phyloP scores from a whole-genome alignment of 2,888 invertebrate species.

The Drepanosiphum platanoidis region DNA sequence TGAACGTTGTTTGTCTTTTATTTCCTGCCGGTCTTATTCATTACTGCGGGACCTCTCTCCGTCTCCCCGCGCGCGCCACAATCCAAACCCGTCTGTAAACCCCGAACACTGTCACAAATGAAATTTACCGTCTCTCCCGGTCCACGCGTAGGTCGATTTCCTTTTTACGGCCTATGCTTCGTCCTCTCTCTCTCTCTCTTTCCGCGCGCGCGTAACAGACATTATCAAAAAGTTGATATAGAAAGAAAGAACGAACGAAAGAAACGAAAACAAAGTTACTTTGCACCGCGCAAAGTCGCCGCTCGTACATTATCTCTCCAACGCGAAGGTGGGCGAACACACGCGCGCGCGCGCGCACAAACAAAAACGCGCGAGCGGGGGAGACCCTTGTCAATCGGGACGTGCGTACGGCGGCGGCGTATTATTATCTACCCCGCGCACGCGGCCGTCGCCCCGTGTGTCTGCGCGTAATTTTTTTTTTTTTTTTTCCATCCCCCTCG shows the following conservation, averaged over 20 bases:
- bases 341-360: too few species aligned
- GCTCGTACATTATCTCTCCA: neutral
- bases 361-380: too few species aligned
- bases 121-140: constrained; percentile 16
- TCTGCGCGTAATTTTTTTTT: too few species aligned
- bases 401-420: neutral
- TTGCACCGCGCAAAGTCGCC: neutral
- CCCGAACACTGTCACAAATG: constrained; percentile 24
- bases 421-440: neutral
- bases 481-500: neutral
- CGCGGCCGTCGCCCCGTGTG: neutral
- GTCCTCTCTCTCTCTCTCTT: neutral
- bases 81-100: too few species aligned
- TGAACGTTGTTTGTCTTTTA: constrained; percentile 41
- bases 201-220: too few species aligned
- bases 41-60: neutral
- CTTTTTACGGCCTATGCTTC: constrained; percentile 1
- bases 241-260: too few species aligned
- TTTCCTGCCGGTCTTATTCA: constrained; percentile 41
- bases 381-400: neutral
- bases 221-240: too few species aligned
- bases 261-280: too few species aligned
- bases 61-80: neutral
- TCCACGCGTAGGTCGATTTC: constrained; percentile 38
- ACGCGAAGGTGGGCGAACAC: neutral